Conservation (phyloP, 1,140 invertebrate genomes). For the Lysiphlebus fabarum region DNA sequence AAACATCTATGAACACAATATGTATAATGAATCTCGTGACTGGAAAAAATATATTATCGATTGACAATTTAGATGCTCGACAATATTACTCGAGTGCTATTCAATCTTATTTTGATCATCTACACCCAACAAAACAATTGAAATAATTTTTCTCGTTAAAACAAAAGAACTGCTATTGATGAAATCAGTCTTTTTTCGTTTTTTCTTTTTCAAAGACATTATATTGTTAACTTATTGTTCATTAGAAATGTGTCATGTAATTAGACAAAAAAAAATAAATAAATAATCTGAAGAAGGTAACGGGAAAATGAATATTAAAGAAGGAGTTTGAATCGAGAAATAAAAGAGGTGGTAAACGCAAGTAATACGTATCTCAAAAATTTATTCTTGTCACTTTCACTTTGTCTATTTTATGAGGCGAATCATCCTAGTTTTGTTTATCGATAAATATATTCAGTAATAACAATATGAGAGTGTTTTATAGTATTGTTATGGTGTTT, state of each 20-base stretch:
- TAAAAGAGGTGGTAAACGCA: slow-evolving; percentile 1
- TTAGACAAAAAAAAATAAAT: not conserved
- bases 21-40: too few species aligned
- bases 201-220: not conserved
- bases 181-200: not conserved
- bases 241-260: slow-evolving; percentile 1
- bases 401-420: slow-evolving; percentile 24
- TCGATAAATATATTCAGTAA: slow-evolving; percentile 2
- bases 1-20: too few species aligned
- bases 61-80: too few species aligned
- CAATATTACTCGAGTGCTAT: too few species aligned
- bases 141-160: not conserved
- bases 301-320: not conserved
- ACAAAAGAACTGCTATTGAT: not conserved
- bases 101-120: too few species aligned
- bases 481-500: slow-evolving; percentile 1
- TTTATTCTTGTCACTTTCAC: slow-evolving; percentile 34
- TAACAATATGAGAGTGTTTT: slow-evolving; percentile 1
- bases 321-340: not conserved
- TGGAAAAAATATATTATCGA: too few species aligned
- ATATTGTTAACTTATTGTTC: not conserved
- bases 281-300: slow-evolving; percentile 10
- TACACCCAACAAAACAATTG: too few species aligned
- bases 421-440: slow-evolving; percentile 11
- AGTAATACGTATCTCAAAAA: slow-evolving; percentile 20